Evolutionary conservation across 35 echinoderm and acorn worm species (phyloP).

Genomic region (Amphiura filiformis): DNA sequence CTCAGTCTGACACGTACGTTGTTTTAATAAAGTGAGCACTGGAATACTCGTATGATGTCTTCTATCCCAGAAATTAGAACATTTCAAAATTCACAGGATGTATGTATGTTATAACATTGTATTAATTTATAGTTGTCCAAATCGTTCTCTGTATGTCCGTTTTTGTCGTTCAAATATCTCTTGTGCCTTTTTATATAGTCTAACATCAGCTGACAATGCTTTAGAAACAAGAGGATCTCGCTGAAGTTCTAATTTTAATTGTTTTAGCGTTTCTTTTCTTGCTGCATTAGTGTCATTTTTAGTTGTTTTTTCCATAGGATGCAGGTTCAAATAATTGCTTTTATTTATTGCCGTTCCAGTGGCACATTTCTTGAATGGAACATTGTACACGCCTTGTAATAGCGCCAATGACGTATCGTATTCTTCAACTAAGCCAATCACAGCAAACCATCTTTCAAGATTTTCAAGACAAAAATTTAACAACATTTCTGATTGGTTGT

Average conservation of each 20-base stretch:
- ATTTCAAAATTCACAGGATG: too few species aligned
- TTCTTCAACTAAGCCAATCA: conserved; percentile 43
- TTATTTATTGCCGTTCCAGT: neutral
- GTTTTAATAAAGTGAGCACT: too few species aligned
- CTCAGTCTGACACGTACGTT: too few species aligned
- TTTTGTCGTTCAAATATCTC: conserved; percentile 53
- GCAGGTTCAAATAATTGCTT: neutral
- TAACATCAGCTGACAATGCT: conserved; percentile 22
- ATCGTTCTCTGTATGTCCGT: neutral
- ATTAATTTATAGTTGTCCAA: too few species aligned
- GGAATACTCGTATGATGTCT: too few species aligned
- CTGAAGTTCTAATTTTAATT: conserved; percentile 6
- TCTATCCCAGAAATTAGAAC: too few species aligned
- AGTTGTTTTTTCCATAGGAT: neutral
- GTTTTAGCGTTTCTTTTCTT: neutral
- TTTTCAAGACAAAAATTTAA: conserved; percentile 32
- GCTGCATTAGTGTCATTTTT: neutral
- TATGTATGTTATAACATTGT: too few species aligned
- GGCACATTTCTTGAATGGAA: conserved; percentile 26
- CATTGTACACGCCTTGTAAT: conserved; percentile 36
- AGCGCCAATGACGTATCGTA: conserved; percentile 31
- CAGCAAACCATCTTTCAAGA: conserved; percentile 40
- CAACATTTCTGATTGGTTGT: conserved; percentile 13
- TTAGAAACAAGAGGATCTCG: conserved; percentile 4
- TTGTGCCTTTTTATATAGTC: conserved; percentile 41